Base-by-base conservation (phyloP, 2,797 vertebrate species). In the Melopsittacus undulatus region DNA sequence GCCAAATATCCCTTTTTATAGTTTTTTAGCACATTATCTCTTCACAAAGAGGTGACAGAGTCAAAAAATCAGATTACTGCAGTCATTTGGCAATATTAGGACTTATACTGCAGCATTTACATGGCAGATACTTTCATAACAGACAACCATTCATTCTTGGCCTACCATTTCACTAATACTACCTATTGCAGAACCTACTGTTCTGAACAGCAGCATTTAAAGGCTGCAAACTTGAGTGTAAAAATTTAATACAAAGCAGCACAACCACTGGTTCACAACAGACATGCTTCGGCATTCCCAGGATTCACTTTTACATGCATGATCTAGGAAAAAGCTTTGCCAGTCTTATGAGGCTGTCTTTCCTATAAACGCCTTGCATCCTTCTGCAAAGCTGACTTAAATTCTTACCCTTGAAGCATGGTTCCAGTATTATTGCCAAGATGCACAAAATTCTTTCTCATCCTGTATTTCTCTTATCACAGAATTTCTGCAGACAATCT, bases 391-490 rank as follows among this genome's bases (percentile, higher is more conserved):
- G 72, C 30, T 87, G 79, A 73, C 81, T 92, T 83, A 57, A 80
- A 32, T 64, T 83, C 83, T 89, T 89, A 68, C 51, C 89, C 83
- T 87, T 76, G 54, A 94, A 96, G 29, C 27, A 26, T 11, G 30
- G 56, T 40, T 92, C 63, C 43, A 85, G 70, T 66, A 75, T 57
- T 34, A 54, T 52, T 76, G 40, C 76, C 68, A 83, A 30, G 40
- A 73, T 32, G 52, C 59, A 79, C 46, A 67, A 49, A 77, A 76
- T 43, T 68, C 42, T 63, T 87, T 43, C 85, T 73, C 38, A 56
- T 79, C 66, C 70, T 36, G 23, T 73, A 70, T 90, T 86, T 92
- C 68, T 93, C 62, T 89, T 90, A 96, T 83, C 80, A 36, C 56
- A 62, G 81, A 68, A 61, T 62, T 83, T 94, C 79, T 61, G 42